Base-by-base conservation (phyloP, 2,888 invertebrate species). In the Eupithecia vulgata region DNA sequence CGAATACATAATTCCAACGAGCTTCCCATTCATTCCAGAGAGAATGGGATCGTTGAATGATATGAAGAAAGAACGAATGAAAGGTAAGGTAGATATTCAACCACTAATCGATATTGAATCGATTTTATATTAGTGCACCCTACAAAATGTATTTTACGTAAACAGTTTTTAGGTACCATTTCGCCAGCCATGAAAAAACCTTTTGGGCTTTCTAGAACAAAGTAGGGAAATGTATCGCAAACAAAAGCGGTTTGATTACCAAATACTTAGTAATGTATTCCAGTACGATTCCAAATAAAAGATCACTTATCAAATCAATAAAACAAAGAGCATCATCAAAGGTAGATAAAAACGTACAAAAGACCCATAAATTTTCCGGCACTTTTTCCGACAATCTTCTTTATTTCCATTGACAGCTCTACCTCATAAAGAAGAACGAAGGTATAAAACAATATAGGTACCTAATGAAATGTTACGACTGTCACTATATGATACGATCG, bases 401-500 rank as follows among this genome's bases (percentile, higher is more conserved):
- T 25, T 25, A n/a, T 21, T 57, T 25, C 10, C 57, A 25, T 57
- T 57, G 57, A 25, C 25, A 57, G 21, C 57, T 25, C 57, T 25
- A 57, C 57, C 5, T 34, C 34, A 34, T 61, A 34, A 61, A 34
- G 34, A 34, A 61, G 61, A 34, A 34, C 17, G 15, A 30, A 61
- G 30, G 34, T 61, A 61, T 34, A 30, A 61, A 61, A 61, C 34
- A 34, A 61, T 34, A 34, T 61, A 61, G 15, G 17, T 61, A 34
- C 61, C 34, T 61, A 34, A 34, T 30, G 61, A 61, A 61, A 61
- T 61, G 34, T 61, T 61, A 61, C 61, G 61, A 61, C 61, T 12
- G 30, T 17, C 15, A n/a, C 30, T 59, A 15, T 30, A 30, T 7
- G 61, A 34, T 34, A 61, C 17, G 61, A 61, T 61, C 61, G 61